These are phyloP conservation scores for Oncorhynchus clarkii DNA, from an alignment of 2,113 vertebrate genomes.

Conservation along the genomic window DNA sequence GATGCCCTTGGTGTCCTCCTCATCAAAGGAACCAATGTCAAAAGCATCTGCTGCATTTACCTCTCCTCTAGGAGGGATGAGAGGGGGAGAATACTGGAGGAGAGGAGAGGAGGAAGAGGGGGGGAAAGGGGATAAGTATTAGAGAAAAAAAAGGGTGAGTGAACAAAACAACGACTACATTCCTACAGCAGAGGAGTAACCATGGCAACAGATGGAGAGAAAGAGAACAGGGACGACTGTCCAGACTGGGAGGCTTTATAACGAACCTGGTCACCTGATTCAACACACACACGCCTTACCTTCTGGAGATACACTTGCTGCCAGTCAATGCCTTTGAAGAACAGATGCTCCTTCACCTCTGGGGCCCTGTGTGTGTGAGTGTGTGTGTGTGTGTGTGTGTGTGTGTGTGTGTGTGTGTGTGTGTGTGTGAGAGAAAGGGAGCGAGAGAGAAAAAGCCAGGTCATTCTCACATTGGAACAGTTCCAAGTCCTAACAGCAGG, in stretches of 20 bases:
- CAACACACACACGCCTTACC: slow-evolving; percentile 67
- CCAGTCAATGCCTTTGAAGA: slow-evolving; percentile 97
- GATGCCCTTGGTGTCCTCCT: slow-evolving; percentile 98
- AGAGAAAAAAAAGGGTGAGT: too few relatives aligned
- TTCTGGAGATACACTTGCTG: slow-evolving; percentile 97
- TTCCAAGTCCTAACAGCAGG: slow-evolving; percentile 34
- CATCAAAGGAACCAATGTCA: slow-evolving; percentile 97
- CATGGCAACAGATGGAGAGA: not conserved
- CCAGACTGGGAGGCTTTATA: not conserved
- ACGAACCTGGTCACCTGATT: not conserved
- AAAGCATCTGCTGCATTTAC: slow-evolving; percentile 98
- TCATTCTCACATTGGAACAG: not conserved
- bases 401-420: not conserved
- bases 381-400: too few relatives aligned
- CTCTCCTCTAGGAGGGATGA: slow-evolving; percentile 94
- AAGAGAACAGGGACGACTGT: not conserved
- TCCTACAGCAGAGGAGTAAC: not conserved
- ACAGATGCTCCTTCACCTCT: slow-evolving; percentile 92
- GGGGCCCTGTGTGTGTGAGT: slow-evolving; percentile 73
- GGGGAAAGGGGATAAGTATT: not conserved
- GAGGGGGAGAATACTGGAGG: slow-evolving; percentile 86
- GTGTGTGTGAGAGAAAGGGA: not conserved
- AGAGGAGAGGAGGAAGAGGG: not conserved
- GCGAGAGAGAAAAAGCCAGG: not conserved
- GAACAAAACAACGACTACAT: not conserved